Evolutionary conservation across 30 jellyfish, hydroid and myxozoan species (phyloP).

Genomic region (Sanderia malayensis): DNA sequence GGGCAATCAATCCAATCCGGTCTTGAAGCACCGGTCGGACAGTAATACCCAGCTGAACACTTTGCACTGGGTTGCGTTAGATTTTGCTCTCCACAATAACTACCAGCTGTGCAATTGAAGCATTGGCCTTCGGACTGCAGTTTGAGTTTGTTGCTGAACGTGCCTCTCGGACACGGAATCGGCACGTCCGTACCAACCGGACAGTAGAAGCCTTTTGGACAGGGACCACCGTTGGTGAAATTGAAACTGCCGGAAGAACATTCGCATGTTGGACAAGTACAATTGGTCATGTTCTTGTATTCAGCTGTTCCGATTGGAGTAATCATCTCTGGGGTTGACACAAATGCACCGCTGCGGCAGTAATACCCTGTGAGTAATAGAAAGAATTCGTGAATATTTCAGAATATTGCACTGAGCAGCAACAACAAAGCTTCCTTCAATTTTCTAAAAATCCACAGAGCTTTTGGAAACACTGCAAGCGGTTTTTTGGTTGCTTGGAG

Average conservation of each 20-base stretch:
- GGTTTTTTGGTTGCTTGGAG: too few species aligned
- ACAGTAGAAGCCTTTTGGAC: constrained; percentile 96
- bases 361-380: constrained; percentile 60
- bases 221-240: constrained; percentile 92
- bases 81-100: constrained; percentile 72
- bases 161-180: constrained; percentile 93
- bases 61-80: constrained; percentile 81
- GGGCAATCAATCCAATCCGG: constrained; percentile 89
- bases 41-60: constrained; percentile 98
- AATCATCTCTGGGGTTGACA: constrained; percentile 85
- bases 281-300: constrained; percentile 64
- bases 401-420: neutral
- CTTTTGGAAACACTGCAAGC: too few species aligned
- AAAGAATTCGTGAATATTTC: neutral
- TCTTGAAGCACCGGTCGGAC: constrained; percentile 80
- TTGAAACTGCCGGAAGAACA: constrained; percentile 90
- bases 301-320: constrained; percentile 60
- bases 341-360: constrained; percentile 98
- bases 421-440: too few species aligned
- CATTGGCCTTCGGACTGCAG: constrained; percentile 76
- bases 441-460: too few species aligned
- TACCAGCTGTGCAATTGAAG: constrained; percentile 86
- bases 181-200: constrained; percentile 92
- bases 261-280: constrained; percentile 74
- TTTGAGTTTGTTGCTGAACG: constrained; percentile 70